Evolutionary conservation across 2,888 invertebrate genomes (phyloP).

Genomic region (Dilophus febrilis): DNA sequence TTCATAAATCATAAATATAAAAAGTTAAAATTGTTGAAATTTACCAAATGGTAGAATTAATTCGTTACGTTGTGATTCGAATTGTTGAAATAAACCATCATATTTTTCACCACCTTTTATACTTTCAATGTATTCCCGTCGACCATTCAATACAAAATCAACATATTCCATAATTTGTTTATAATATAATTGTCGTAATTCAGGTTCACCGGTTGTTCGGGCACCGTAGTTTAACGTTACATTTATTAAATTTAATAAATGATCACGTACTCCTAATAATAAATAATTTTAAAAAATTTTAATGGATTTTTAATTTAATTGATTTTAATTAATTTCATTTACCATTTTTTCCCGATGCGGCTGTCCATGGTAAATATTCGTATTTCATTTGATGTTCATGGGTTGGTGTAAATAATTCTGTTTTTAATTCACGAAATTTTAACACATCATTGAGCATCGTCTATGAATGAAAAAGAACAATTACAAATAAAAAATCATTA

Average conservation of each 20-base stretch:
- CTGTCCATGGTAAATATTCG: constrained; percentile 64
- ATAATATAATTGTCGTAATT: constrained; percentile 35
- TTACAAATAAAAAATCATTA: no score
- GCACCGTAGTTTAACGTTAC: constrained; percentile 23
- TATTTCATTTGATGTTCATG: constrained; percentile 22
- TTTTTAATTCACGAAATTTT: constrained; percentile 41
- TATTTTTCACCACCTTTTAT: constrained; percentile 40
- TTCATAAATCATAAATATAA: no score
- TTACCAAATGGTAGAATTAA: constrained; percentile 49
- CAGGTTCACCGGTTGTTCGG: constrained; percentile 26
- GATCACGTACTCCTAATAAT: constrained; percentile 25
- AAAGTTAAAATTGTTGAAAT: constrained; percentile 13
- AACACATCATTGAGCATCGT: constrained; percentile 47
- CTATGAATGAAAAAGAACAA: no score
- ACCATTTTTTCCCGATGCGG: constrained; percentile 38
- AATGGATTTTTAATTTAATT: constrained; percentile 3
- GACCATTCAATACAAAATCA: constrained; percentile 56
- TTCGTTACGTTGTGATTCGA: constrained; percentile 45
- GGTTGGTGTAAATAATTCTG: constrained; percentile 33
- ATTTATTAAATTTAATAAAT: constrained; percentile 30
- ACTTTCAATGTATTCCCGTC: constrained; percentile 50
- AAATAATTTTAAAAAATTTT: constrained; percentile 19
- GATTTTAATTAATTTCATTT: neutral
- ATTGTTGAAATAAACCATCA: constrained; percentile 41
- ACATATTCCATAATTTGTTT: constrained; percentile 52